phyloP scores from a whole-genome alignment of 2,113 vertebrate genomes.

The Epinephelus moara region DNA sequence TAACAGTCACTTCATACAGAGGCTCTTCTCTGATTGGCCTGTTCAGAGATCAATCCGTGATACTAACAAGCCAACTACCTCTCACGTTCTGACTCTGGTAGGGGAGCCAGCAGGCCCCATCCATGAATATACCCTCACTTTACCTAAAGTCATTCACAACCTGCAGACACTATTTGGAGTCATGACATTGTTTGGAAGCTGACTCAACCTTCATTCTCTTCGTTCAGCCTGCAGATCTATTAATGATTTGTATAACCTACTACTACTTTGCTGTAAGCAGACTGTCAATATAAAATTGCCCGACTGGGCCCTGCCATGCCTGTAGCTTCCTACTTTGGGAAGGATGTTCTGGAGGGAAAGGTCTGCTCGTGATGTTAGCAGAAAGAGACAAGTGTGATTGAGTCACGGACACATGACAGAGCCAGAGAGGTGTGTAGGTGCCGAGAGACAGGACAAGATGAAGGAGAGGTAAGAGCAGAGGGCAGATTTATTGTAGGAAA shows the following conservation, averaged over 20 bases:
- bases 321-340: neutral
- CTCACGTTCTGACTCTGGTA: no score
- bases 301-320: neutral
- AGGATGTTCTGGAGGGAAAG: constrained; percentile 29
- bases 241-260: constrained; percentile 9
- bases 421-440: constrained; percentile 35
- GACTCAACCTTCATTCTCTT: constrained; percentile 44
- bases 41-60: no score
- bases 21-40: no score
- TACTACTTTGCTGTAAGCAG: neutral
- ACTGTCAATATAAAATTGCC: constrained; percentile 19
- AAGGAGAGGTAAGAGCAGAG: constrained; percentile 13
- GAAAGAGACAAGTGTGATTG: constrained; percentile 70
- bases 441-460: constrained; percentile 6
- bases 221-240: constrained; percentile 1
- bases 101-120: neutral
- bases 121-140: neutral
- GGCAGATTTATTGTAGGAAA: constrained; percentile 20
- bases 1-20: no score
- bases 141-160: neutral
- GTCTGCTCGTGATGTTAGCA: constrained; percentile 56
- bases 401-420: constrained; percentile 55
- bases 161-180: neutral
- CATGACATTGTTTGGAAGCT: constrained; percentile 35
- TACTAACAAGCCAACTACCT: no score